A percentile compares a stretch with the other conserved stretches of the same genome.
Conservation (phyloP, 2,888 invertebrate species). For the Lasioglossum figueresi region DNA sequence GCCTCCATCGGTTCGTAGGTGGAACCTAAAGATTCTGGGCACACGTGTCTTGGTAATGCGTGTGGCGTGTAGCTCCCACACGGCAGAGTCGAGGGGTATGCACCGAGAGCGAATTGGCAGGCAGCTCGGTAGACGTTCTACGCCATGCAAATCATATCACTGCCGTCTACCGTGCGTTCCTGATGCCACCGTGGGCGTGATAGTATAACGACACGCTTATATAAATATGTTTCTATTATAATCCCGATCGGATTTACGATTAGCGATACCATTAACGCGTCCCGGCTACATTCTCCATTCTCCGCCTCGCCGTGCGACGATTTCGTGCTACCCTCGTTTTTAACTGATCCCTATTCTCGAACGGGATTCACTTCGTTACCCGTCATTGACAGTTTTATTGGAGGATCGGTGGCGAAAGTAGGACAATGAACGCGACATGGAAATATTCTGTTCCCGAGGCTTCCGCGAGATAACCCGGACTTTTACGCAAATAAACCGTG, state of each 20-base stretch:
- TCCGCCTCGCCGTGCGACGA: not conserved
- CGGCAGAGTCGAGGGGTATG: constrained; percentile 57
- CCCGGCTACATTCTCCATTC: not conserved
- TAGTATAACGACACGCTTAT: constrained; percentile 68
- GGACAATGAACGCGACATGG: constrained; percentile 5
- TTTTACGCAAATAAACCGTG: not conserved
- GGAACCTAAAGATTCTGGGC: constrained; percentile 62
- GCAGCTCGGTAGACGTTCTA: constrained; percentile 71
- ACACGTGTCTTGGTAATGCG: constrained; percentile 65
- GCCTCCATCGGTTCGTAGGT: constrained; percentile 61
- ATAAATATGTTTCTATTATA: constrained; percentile 66
- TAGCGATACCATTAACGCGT: constrained; percentile 47
- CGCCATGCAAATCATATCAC: constrained; percentile 81
- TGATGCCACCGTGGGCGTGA: constrained; percentile 60
- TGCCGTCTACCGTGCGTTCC: constrained; percentile 69
- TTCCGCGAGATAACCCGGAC: not conserved
- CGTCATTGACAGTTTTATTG: not conserved
- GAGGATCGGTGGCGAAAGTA: not conserved
- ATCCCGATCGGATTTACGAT: constrained; percentile 52
- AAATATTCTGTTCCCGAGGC: constrained; percentile 9
- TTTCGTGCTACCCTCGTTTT: constrained; percentile 1
- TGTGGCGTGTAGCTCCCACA: constrained; percentile 59
- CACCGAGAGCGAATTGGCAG: constrained; percentile 62
- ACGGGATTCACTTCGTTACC: not conserved
- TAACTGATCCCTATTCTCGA: not conserved